A percentile compares a stretch with the other conserved stretches of the same genome.
These are phyloP conservation scores for Eupithecia abbreviata DNA, from an alignment of 2,888 invertebrate genomes.

Conservation along the genomic window DNA sequence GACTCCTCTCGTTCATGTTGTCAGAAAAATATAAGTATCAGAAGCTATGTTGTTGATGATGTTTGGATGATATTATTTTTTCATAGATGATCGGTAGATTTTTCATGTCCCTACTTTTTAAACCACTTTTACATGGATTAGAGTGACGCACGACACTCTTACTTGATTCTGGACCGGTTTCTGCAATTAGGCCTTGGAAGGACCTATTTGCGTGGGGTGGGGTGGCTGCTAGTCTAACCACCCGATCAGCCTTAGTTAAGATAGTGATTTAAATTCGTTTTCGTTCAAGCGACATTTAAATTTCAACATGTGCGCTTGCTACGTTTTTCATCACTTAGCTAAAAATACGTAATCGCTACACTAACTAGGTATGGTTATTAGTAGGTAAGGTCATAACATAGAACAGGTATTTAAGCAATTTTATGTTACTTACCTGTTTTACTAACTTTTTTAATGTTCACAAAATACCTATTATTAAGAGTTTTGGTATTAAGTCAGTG, in stretches of 20 bases:
- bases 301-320: background rate
- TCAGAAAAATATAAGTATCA: background rate
- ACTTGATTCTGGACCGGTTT: no score
- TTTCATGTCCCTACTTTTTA: background rate
- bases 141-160: background rate
- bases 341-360: background rate
- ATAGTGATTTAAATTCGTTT: background rate
- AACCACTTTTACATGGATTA: background rate
- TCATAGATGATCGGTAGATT: no score
- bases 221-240: no score
- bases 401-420: no score
- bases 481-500: background rate
- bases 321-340: background rate
- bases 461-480: background rate
- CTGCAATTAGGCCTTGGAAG: no score
- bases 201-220: no score
- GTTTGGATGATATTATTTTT: background rate
- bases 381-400: background rate
- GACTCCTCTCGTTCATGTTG: background rate
- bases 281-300: background rate
- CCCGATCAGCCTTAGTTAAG: no score
- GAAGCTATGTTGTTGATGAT: background rate
- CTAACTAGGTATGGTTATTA: no score
- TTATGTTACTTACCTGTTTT: no score
- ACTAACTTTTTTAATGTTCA: background rate